phyloP scores from a whole-genome alignment of 2,797 vertebrate genomes.

The Coccyzus lansbergi region DNA sequence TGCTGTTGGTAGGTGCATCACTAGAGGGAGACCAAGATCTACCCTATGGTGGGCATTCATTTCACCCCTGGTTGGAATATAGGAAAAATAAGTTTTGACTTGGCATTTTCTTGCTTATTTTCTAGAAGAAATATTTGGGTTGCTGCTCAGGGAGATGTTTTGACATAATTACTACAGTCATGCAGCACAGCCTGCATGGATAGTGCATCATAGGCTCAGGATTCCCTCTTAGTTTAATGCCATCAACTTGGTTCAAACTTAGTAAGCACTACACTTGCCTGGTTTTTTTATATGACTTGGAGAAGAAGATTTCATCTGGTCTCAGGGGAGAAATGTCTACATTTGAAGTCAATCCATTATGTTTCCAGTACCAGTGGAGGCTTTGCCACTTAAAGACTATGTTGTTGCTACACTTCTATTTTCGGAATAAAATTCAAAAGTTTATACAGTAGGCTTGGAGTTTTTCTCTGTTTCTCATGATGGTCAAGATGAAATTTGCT shows the following conservation, averaged over 20 bases:
- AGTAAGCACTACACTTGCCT: neutral
- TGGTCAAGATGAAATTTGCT: neutral
- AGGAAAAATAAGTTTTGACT: neutral
- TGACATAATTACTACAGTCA: neutral
- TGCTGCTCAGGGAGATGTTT: neutral
- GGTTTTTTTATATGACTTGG: neutral
- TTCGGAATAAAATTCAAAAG: neutral
- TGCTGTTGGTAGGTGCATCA: conserved; percentile 1
- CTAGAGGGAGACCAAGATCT: conserved; percentile 57
- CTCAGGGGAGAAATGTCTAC: neutral
- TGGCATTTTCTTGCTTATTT: neutral
- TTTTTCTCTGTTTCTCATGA: neutral
- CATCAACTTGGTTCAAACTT: neutral
- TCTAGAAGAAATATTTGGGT: neutral
- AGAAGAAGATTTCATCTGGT: neutral
- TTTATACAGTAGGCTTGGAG: neutral
- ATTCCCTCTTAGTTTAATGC: neutral
- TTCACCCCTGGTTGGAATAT: neutral
- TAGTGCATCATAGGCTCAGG: neutral
- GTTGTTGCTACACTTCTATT: neutral
- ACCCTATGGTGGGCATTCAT: neutral
- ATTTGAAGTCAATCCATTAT: neutral
- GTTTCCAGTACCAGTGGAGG: neutral
- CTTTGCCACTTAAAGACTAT: neutral
- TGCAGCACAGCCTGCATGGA: neutral